These are phyloP conservation scores for Tychaedon coryphoeus DNA, from an alignment of 2,113 vertebrate species.

Conservation along the genomic window DNA sequence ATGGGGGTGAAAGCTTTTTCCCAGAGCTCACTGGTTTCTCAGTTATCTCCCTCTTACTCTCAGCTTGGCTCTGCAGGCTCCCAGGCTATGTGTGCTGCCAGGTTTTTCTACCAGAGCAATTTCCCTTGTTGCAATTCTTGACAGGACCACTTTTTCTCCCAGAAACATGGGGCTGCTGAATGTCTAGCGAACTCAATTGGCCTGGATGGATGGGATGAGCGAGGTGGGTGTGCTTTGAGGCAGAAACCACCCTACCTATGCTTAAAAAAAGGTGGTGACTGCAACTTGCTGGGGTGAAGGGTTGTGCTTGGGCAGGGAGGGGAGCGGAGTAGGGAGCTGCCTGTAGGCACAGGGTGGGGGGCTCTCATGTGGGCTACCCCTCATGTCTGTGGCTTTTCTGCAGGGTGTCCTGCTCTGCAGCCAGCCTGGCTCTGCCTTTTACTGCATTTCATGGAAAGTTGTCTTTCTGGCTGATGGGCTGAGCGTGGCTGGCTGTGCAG, in stretches of 20 bases:
- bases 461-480: not conserved
- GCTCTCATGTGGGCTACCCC: fast-evolving
- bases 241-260: not conserved
- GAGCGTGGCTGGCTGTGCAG: not conserved
- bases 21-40: not conserved
- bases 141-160: constrained; percentile 38
- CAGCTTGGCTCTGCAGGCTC: not conserved
- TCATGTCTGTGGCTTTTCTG: not conserved
- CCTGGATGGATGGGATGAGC: constrained; percentile 31
- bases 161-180: constrained; percentile 37
- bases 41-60: not conserved
- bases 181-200: not conserved
- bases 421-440: not conserved
- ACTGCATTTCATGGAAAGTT: not conserved
- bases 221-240: not conserved
- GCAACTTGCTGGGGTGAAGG: not conserved
- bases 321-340: not conserved
- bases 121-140: constrained; percentile 43
- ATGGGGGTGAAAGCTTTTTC: not conserved
- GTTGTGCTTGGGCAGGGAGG: not conserved
- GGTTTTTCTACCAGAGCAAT: constrained; percentile 38
- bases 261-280: not conserved
- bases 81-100: not conserved
- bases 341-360: not conserved
- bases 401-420: not conserved